These are phyloP conservation scores for Epinotia brunnichana DNA, from an alignment of 2,888 invertebrate genomes.

Conservation along the genomic window DNA sequence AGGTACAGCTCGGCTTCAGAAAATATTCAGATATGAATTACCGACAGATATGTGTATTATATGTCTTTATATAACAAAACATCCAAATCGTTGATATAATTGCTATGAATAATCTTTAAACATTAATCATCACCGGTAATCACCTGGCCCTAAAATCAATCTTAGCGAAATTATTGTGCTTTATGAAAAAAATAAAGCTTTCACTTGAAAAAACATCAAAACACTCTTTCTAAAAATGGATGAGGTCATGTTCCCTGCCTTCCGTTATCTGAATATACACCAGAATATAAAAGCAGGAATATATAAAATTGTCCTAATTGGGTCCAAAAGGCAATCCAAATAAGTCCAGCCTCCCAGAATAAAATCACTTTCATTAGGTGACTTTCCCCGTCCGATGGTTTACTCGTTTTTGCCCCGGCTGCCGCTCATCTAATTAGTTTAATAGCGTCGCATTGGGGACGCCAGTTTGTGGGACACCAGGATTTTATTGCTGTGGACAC, in stretches of 20 bases:
- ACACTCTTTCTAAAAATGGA: background rate
- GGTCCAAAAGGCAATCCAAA: background rate
- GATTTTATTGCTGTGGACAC: slow-evolving; percentile 21
- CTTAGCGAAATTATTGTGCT: no score
- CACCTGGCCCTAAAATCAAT: no score
- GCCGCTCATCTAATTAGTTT: slow-evolving; percentile 32
- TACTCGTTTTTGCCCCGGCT: slow-evolving; percentile 26
- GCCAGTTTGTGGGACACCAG: slow-evolving; percentile 37
- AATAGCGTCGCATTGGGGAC: slow-evolving; percentile 24
- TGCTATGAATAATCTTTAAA: no score
- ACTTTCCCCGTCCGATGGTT: background rate
- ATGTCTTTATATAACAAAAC: background rate
- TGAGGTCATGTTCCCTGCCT: background rate
- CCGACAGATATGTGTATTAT: background rate
- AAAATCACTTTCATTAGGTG: slow-evolving; percentile 5
- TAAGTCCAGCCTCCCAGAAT: slow-evolving; percentile 2
- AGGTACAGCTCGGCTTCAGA: background rate
- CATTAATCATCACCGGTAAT: no score
- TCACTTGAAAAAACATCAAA: background rate
- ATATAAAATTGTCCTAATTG: background rate
- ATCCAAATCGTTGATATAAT: no score
- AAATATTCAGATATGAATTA: background rate
- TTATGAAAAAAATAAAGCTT: background rate
- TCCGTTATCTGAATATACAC: background rate
- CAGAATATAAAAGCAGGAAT: background rate